Conservation (phyloP, 2,797 vertebrate genomes). For the Acestrorhynchus altus region DNA sequence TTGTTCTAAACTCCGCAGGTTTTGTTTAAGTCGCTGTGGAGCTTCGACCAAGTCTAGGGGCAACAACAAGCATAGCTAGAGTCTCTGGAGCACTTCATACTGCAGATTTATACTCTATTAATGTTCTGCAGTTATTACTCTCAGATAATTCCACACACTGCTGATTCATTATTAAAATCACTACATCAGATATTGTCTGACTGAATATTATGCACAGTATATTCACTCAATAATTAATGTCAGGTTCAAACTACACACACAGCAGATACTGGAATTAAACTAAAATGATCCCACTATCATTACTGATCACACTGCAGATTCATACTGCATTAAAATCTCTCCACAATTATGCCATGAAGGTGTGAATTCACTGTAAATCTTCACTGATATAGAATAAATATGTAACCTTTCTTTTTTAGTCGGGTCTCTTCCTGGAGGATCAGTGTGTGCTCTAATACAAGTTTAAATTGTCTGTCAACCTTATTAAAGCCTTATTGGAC, state of each 20-base stretch:
- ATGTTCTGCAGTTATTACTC: neutral
- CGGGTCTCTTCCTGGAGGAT: too few relatives aligned
- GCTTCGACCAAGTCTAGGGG: slow-evolving; percentile 84
- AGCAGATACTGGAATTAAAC: neutral
- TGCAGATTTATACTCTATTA: neutral
- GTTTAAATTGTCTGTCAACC: too few relatives aligned
- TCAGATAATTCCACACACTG: neutral
- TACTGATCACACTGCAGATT: neutral
- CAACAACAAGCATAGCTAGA: slow-evolving; percentile 60
- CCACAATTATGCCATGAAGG: neutral
- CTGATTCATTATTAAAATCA: neutral
- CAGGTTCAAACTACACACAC: neutral
- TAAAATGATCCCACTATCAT: neutral
- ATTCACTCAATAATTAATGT: neutral
- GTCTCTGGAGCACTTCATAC: neutral
- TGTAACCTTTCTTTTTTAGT: too few relatives aligned
- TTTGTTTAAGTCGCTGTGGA: slow-evolving; percentile 74
- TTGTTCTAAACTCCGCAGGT: slow-evolving; percentile 82
- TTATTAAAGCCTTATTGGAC: too few relatives aligned
- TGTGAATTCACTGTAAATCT: neutral
- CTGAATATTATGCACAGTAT: too few relatives aligned
- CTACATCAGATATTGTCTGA: too few relatives aligned
- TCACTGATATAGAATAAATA: too few relatives aligned
- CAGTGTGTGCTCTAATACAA: too few relatives aligned
- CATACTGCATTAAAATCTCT: neutral